These are phyloP conservation scores for Drosophila parvula DNA, from an alignment of 1,140 invertebrate genomes.

Conservation along the genomic window DNA sequence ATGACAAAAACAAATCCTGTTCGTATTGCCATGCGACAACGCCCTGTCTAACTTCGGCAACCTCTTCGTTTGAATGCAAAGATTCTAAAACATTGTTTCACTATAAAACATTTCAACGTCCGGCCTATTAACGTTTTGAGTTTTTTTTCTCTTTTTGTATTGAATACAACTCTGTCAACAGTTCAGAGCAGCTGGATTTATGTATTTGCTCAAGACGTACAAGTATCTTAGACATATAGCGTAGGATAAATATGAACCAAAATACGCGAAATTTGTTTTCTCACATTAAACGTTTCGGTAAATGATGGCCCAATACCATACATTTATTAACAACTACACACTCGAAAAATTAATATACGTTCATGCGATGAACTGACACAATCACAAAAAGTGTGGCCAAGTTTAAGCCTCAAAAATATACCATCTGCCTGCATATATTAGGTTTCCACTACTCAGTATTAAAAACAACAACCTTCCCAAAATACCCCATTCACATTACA, in stretches of 20 bases:
- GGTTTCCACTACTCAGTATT: background rate
- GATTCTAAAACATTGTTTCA: constrained; percentile 11
- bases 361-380: constrained; percentile 14
- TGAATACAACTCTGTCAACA: constrained; percentile 23
- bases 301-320: constrained; percentile 12
- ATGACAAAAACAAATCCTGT: constrained; percentile 9
- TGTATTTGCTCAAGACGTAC: background rate
- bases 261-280: constrained; percentile 5
- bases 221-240: background rate
- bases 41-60: background rate
- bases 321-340: constrained; percentile 20
- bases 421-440: background rate
- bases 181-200: constrained; percentile 6
- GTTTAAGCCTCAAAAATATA: background rate
- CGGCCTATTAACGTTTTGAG: constrained; percentile 8
- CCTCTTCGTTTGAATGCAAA: too few species aligned
- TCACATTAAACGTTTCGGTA: constrained; percentile 14
- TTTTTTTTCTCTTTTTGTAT: background rate
- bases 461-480: background rate
- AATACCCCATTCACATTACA: background rate
- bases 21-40: background rate
- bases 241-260: background rate
- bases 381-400: constrained; percentile 7
- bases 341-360: constrained; percentile 12
- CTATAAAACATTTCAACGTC: constrained; percentile 4